Evolutionary conservation across 2,113 vertebrate species (phyloP).

Genomic region (Acrocephalus arundinaceus): DNA sequence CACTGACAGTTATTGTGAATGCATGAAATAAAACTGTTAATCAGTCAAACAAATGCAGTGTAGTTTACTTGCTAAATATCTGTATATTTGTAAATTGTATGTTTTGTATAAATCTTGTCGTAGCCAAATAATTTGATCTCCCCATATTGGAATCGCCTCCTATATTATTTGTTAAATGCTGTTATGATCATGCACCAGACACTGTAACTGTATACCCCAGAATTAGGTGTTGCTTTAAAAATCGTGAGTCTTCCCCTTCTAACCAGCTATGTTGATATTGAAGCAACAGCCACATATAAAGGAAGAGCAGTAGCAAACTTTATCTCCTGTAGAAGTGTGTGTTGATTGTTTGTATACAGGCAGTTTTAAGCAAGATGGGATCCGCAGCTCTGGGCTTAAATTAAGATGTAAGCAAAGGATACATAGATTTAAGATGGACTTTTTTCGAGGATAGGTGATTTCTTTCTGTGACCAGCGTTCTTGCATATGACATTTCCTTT

Average conservation of each 20-base stretch:
- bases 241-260: slow-evolving; percentile 59
- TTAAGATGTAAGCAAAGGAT: not conserved
- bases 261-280: slow-evolving; percentile 45
- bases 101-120: slow-evolving; percentile 81
- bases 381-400: not conserved
- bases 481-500: not conserved
- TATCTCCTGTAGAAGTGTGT: not conserved
- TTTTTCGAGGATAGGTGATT: not conserved
- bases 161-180: slow-evolving; percentile 74
- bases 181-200: slow-evolving; percentile 71
- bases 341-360: not conserved
- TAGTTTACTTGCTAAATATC: slow-evolving; percentile 83
- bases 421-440: not conserved
- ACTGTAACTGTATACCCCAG: slow-evolving; percentile 73
- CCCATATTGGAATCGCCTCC: slow-evolving; percentile 78
- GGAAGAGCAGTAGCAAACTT: not conserved
- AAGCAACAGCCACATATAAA: not conserved
- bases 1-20: slow-evolving; percentile 85
- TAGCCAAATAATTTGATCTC: slow-evolving; percentile 83
- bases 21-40: slow-evolving; percentile 87
- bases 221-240: slow-evolving; percentile 75
- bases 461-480: not conserved
- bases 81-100: slow-evolving; percentile 86
- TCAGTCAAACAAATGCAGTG: slow-evolving; percentile 82
- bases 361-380: not conserved